phyloP scores from a whole-genome alignment of 2,113 vertebrate genomes.

The Maccullochella peelii region DNA sequence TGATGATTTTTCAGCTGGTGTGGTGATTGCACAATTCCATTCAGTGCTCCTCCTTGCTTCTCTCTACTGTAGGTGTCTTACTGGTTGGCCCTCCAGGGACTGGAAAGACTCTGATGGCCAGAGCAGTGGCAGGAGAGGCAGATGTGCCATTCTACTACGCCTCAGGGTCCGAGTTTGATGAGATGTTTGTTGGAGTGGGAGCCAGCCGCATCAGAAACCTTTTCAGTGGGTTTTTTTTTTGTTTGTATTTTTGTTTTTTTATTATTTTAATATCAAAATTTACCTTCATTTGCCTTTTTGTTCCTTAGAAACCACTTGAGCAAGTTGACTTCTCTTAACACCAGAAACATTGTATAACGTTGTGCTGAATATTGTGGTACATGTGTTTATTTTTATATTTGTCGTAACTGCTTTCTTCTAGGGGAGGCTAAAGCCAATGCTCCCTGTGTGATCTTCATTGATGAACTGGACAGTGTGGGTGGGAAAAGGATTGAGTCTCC shows the following conservation, averaged over 20 bases:
- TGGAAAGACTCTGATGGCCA: slow-evolving; percentile 95
- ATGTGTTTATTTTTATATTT: neutral
- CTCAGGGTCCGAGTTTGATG: slow-evolving; percentile 97
- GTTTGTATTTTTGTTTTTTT: neutral
- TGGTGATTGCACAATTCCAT: neutral
- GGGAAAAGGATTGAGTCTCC: slow-evolving; percentile 98
- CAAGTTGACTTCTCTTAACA: neutral
- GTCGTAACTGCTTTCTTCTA: slow-evolving; percentile 55
- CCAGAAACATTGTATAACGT: neutral
- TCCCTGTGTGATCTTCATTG: slow-evolving; percentile 98
- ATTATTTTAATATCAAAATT: neutral
- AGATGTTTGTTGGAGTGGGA: slow-evolving; percentile 99
- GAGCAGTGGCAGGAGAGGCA: slow-evolving; percentile 97
- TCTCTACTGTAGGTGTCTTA: slow-evolving; percentile 87
- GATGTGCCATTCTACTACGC: slow-evolving; percentile 98
- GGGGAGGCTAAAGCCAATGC: slow-evolving; percentile 96
- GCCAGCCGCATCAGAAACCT: slow-evolving; percentile 98
- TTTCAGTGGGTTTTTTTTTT: slow-evolving; percentile 88
- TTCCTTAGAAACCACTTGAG: neutral
- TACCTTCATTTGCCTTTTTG: neutral
- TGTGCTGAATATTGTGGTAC: neutral
- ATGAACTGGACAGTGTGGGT: slow-evolving; percentile 98
- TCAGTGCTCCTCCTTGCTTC: neutral
- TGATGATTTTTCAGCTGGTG: neutral
- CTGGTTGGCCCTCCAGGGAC: slow-evolving; percentile 97